Base-by-base conservation (phyloP, 2,888 invertebrate species). In the Drosophila colorata region DNA sequence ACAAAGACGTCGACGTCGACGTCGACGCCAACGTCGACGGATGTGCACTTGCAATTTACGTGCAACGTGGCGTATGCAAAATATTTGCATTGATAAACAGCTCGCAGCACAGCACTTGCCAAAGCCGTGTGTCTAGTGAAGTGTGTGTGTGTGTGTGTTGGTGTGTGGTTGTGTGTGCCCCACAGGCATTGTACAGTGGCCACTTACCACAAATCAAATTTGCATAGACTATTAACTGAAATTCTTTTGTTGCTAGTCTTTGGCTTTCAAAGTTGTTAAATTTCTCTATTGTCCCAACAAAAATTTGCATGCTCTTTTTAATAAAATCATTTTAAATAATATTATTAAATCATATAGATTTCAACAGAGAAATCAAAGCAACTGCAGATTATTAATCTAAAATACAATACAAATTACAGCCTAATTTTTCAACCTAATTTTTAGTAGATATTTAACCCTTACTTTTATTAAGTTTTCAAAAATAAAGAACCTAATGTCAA, bases 81-180 rank as follows among this genome's bases (percentile, higher is more conserved):
- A 84, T 84, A 83, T 83, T 83, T 85, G 85, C 83, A 83, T 83
- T 83, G 83, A 85, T 83, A 83, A 83, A 83, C 83, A 83, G 85
- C 83, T 74, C 49, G 60, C 78, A 78, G 81, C 81, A 13, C 23
- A 41, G 63, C 66, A 55, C 58, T 61, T 74, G 48, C 60, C 64
- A 58, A 58, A 56, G 72, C 70, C 47, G 33, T 35, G 41, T 61
- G 57, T 52, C 70, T 74, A 73, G 56, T 76, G 58, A 58, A 41
- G 63, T 69, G 57, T 33, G 66, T 69, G 57, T 48, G 65, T 38
- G 58, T 23, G 31, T 23, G 35, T 16, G 25, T 18, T 28, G 33
- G 38, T 44, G 33, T 48, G 43, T 40, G 35, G 47, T 23, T 25
- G 40, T 18, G 28, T 43, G 49, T 18, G 41, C 13, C 56, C 55